Evolutionary conservation across 1,140 invertebrate genomes (phyloP), one percentile per base, ranked within the genome.

Genomic region (Calephelis nemesis): DNA sequence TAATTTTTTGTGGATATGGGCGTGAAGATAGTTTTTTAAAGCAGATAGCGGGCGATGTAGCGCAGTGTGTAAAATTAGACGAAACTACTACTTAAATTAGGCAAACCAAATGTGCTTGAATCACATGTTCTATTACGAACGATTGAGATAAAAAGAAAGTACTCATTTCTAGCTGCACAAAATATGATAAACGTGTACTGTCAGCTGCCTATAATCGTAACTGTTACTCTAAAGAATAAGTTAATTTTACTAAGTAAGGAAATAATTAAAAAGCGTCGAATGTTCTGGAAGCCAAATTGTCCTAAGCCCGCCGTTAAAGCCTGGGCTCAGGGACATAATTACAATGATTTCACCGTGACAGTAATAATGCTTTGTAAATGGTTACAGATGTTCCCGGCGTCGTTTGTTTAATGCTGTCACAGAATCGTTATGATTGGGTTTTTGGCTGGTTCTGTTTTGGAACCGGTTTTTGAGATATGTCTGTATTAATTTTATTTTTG

Each of bases 341-440:
- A 83, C 79, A 74, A 63, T 75, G 74, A 74, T 79, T 81, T 70
- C 49, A 50, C 70, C 54, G 67, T 71, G 77, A 77, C 77, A 76
- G 75, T 78, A 80, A 80, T 82, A 81, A 73, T 68, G 72, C 71
- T 75, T 70, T 65, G 72, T 52, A 72, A 79, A 81, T 78, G 74
- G 78, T 78, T 80, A 77, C 75, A 77, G 75, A 78, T 81, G 78
- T 71, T 69, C 67, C 50, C 67, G 19, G 8, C 54, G 65, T 72
- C 58, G 67, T 42, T 52, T 60, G 42, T 63, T 62, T 63, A 72
- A 72, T 68, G 70, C 63, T 58, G 30, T 39, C 54, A 58, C 54
- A 30, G 58, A 60, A 60, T 60, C 58, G n/a, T 39, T 12, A 60
- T 60, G n/a, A 60, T 60, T 40, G 58, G 30, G 19, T 40, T 60